phyloP scores from a whole-genome alignment of 2,888 invertebrate genomes.

The Lasioglossum villosulum region DNA sequence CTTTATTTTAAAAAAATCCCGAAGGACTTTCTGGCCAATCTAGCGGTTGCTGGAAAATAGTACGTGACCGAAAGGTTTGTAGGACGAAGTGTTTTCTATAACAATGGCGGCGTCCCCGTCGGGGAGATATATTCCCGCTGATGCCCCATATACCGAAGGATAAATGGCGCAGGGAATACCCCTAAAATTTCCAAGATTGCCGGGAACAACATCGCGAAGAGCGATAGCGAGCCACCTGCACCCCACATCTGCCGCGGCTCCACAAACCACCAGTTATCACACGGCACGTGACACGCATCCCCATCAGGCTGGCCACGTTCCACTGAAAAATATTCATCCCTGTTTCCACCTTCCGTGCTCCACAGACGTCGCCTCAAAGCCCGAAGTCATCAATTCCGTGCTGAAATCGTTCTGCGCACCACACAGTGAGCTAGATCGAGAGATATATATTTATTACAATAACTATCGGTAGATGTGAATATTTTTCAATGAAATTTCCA shows the following conservation, averaged over 20 bases:
- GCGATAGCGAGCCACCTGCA: conserved; percentile 12
- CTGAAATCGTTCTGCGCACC: background rate
- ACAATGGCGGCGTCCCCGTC: background rate
- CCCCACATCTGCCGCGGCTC: conserved; percentile 28
- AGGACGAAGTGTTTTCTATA: background rate
- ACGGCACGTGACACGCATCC: conserved; percentile 46
- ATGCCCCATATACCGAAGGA: background rate
- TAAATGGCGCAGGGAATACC: background rate
- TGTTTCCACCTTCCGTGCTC: conserved; percentile 5
- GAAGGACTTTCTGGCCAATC: background rate
- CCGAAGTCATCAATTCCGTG: conserved; percentile 3
- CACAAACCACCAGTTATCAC: conserved; percentile 39
- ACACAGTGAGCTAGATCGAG: background rate
- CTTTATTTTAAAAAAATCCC: background rate
- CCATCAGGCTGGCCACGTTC: background rate
- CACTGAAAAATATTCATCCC: conserved; percentile 38
- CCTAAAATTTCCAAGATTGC: conserved; percentile 34
- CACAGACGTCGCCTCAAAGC: background rate
- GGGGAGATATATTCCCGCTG: background rate
- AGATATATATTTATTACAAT: background rate
- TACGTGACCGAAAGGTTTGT: background rate
- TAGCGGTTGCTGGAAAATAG: background rate
- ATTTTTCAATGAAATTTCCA: too few relatives aligned
- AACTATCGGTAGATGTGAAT: too few relatives aligned
- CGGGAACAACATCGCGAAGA: conserved; percentile 14